Conservation (phyloP, 2,888 invertebrate genomes). For the Physocephala rufipes region DNA sequence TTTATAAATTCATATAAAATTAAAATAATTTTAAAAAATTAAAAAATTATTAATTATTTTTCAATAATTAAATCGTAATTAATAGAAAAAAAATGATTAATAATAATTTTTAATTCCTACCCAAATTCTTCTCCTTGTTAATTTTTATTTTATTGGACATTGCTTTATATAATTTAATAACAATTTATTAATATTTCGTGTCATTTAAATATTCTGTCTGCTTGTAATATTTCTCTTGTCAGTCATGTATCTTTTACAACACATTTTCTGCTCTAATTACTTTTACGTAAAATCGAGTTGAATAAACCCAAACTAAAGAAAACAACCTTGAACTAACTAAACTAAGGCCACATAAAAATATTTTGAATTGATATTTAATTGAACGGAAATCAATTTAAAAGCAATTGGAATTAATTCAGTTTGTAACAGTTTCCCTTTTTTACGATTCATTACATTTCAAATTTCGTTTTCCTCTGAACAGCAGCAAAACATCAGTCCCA, state of each 20-base stretch:
- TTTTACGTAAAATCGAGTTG: constrained; percentile 47
- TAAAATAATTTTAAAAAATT: background rate
- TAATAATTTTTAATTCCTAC: no score
- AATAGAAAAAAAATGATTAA: no score
- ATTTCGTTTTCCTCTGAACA: constrained; percentile 25
- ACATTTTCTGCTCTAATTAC: constrained; percentile 53
- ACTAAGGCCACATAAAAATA: no score
- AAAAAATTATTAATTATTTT: background rate
- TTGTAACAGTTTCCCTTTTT: constrained; percentile 49
- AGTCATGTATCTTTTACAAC: constrained; percentile 36
- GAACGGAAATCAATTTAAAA: background rate
- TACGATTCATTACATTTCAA: constrained; percentile 25
- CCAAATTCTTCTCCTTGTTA: no score
- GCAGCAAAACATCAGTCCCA: background rate
- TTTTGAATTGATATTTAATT: background rate
- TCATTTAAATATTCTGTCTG: no score
- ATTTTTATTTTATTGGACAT: no score
- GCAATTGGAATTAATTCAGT: constrained; percentile 30
- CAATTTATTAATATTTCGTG: no score
- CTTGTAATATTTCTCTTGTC: constrained; percentile 6
- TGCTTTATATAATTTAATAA: no score
- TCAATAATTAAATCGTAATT: background rate
- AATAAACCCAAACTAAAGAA: background rate
- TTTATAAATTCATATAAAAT: no score
- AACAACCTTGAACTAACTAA: background rate